Evolutionary conservation across 2,888 invertebrate species (phyloP), one percentile per base, ranked within the genome.

Genomic region (Drosophila villosipedis): DNA sequence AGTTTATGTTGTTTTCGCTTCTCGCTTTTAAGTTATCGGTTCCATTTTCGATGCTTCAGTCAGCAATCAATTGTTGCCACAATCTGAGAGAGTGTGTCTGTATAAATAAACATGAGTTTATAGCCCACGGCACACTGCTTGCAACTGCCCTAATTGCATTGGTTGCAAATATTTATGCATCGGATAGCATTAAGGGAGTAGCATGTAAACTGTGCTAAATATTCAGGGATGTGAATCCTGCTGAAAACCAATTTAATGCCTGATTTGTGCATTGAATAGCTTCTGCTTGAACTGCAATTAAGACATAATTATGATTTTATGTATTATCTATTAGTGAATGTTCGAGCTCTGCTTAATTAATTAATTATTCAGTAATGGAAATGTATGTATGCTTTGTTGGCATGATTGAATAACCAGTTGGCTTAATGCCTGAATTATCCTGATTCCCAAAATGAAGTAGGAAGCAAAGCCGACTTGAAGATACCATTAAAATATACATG

Each of bases 101-200:
- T 58, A 80, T 83, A 68, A 85, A 88, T 84, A 85, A 73, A 76
- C 73, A 85, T 80, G 81, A 63, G 43, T 9, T 57, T 83, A 71
- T 70, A 68, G 37, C 70, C 65, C 35, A 62, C 54, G 61, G 65
- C 52, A 3, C 28, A 41, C 47, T 37, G 53, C 70, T 64, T 50
- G 37, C 54, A 31, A 67, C 72, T 68, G 50, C 58, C 63, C 79
- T 68, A 77, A 82, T 30, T 47, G 47, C 25, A 47, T 47, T 25
- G 47, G 25, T 84, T 84, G 73, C 74, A 65, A 73, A 69, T 76
- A 73, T 82, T 80, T 68, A 78, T 84, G 69, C 62, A 62, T 43
- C 73, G 16, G 4, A 25, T 35, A 31, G 4, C 43, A 53, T 43
- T 41, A 6, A 0, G 5, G 22, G 35, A 16, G 35, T 33, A 19